Evolutionary conservation across 2,888 invertebrate genomes (phyloP).

Genomic region (Athetis lepigone): DNA sequence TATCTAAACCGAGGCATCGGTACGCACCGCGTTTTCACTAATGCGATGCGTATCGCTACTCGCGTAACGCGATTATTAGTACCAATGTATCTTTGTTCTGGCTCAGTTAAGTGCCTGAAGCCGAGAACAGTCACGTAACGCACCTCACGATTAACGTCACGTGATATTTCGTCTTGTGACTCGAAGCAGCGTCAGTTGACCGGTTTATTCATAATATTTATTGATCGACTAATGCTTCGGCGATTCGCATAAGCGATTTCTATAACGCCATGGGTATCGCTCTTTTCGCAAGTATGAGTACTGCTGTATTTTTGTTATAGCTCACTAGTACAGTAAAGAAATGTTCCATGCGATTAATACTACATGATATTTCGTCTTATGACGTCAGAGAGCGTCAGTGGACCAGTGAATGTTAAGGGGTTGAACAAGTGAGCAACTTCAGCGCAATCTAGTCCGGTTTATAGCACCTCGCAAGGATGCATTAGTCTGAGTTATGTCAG

Average conservation of each 20-base stretch:
- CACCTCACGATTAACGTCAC: slow-evolving; percentile 15
- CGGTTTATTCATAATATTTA: too few relatives aligned
- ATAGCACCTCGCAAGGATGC: slow-evolving; percentile 51
- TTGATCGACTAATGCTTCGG: too few relatives aligned
- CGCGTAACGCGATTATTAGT: slow-evolving; percentile 28
- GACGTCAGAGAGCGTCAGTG: not conserved
- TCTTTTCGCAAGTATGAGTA: too few relatives aligned
- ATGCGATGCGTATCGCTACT: slow-evolving; percentile 33
- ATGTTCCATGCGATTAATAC: slow-evolving; percentile 17
- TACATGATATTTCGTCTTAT: slow-evolving; percentile 10
- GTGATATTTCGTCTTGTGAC: slow-evolving; percentile 10
- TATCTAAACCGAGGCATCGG: slow-evolving; percentile 14
- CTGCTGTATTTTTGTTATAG: too few relatives aligned
- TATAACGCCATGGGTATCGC: too few relatives aligned
- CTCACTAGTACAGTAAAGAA: too few relatives aligned
- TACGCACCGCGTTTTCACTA: slow-evolving; percentile 18
- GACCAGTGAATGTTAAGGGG: slow-evolving; percentile 1
- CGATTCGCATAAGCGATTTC: too few relatives aligned
- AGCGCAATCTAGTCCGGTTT: slow-evolving; percentile 23
- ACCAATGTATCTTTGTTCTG: slow-evolving; percentile 30
- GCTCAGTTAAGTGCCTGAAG: slow-evolving; percentile 20
- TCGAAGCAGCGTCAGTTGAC: too few relatives aligned
- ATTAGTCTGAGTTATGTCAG: slow-evolving; percentile 57
- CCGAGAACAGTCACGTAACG: slow-evolving; percentile 27
- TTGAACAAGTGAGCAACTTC: slow-evolving; percentile 17